Conservation (phyloP, 2,797 vertebrate genomes). For the Botia almorhae region DNA sequence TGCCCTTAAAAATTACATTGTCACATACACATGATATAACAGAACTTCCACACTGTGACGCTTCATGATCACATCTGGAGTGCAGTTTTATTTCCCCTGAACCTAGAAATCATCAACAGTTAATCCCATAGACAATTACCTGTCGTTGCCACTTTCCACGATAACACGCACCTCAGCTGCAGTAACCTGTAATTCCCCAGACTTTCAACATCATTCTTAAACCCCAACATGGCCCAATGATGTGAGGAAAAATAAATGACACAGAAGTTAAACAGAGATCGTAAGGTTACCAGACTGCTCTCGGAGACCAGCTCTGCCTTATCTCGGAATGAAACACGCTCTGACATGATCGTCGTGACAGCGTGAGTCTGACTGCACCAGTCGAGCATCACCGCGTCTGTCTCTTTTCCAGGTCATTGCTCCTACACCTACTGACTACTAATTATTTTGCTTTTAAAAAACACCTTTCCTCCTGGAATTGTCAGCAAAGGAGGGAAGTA, state of each 20-base stretch:
- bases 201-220: conserved; percentile 31
- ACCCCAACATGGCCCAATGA: conserved; percentile 20
- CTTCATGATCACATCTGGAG: not conserved
- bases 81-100: conserved; percentile 27
- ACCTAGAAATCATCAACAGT: conserved; percentile 8
- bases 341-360: conserved; percentile 47
- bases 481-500: not conserved
- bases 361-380: conserved; percentile 35
- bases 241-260: conserved; percentile 44
- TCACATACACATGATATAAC: not conserved
- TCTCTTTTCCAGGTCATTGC: conserved; percentile 44
- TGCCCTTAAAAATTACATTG: not conserved
- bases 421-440: conserved; percentile 37
- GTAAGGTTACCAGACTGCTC: conserved; percentile 31
- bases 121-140: conserved; percentile 32
- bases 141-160: not conserved
- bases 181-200: conserved; percentile 42
- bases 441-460: conserved; percentile 41
- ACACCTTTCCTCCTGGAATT: conserved; percentile 4
- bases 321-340: conserved; percentile 43
- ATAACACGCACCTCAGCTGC: not conserved
- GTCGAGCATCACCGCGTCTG: conserved; percentile 10
- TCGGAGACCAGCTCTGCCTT: conserved; percentile 35
- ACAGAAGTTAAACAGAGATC: conserved; percentile 28
- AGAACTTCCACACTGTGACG: not conserved